These are phyloP conservation scores for Lota lota DNA, from an alignment of 2,113 vertebrate genomes.

Conservation along the genomic window DNA sequence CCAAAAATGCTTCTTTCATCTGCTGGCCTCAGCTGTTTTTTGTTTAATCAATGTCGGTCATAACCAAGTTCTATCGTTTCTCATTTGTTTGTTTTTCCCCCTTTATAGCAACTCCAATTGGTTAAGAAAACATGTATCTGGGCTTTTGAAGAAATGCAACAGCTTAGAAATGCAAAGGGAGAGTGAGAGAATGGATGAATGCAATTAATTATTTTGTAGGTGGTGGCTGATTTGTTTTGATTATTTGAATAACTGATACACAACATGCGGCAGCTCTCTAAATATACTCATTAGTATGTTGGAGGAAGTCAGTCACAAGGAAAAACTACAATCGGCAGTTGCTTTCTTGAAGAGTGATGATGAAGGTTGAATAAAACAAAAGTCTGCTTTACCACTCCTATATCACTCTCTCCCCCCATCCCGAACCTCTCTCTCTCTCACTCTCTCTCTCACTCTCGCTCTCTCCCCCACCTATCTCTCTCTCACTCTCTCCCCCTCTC, in stretches of 20 bases:
- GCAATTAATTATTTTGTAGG: not conserved
- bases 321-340: too few relatives aligned
- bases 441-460: not conserved
- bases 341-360: not conserved
- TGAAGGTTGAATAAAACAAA: slow-evolving; percentile 32
- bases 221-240: not conserved
- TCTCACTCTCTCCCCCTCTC: not conserved
- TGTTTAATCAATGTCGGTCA: slow-evolving; percentile 44
- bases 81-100: slow-evolving; percentile 15
- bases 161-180: not conserved
- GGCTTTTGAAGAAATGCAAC: slow-evolving; percentile 22
- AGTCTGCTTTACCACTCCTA: slow-evolving; percentile 28
- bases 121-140: slow-evolving; percentile 27
- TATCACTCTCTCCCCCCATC: not conserved
- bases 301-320: too few relatives aligned
- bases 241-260: not conserved
- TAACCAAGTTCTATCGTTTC: slow-evolving; percentile 24
- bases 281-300: slow-evolving; percentile 14
- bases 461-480: too few relatives aligned
- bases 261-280: slow-evolving; percentile 16
- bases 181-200: not conserved
- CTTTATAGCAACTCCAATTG: slow-evolving; percentile 11
- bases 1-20: slow-evolving; percentile 48
- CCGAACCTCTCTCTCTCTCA: slow-evolving; percentile 1
- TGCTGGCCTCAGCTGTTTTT: slow-evolving; percentile 43